phyloP scores from a whole-genome alignment of 2,113 vertebrate genomes.

The Opisthocomus hoazin region DNA sequence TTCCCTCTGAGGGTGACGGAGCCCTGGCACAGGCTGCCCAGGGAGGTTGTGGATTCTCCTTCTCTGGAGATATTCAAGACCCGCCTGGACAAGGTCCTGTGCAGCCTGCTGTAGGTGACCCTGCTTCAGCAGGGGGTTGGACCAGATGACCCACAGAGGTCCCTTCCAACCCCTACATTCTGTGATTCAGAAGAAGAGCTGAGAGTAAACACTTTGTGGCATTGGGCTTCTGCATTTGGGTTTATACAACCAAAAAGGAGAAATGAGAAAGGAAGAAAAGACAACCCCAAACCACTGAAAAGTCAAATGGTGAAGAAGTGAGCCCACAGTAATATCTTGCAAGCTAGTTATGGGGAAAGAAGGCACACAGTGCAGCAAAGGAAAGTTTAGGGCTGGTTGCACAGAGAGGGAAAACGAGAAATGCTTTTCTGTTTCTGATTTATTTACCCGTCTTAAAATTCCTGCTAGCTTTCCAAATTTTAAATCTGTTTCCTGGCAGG shows the following conservation, averaged over 20 bases:
- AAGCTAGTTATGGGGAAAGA: not conserved
- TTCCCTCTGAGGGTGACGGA: too few species aligned
- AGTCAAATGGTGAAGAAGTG: not conserved
- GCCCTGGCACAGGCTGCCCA: too few species aligned
- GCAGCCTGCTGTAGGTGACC: too few species aligned
- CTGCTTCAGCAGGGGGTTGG: too few species aligned
- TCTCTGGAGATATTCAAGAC: too few species aligned
- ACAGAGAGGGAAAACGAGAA: not conserved
- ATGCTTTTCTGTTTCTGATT: slow-evolving; percentile 34
- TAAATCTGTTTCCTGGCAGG: not conserved
- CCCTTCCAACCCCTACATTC: too few species aligned
- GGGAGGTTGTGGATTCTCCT: too few species aligned
- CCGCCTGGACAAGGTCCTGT: too few species aligned
- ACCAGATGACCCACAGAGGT: too few species aligned
- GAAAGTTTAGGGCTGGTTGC: not conserved
- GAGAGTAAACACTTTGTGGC: not conserved
- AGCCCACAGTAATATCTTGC: not conserved
- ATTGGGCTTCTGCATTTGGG: not conserved
- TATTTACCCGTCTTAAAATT: not conserved
- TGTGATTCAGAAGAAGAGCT: not conserved
- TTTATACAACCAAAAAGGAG: not conserved
- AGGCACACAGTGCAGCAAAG: not conserved
- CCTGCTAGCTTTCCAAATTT: slow-evolving; percentile 1
- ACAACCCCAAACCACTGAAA: not conserved
- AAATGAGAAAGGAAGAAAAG: not conserved